Conservation (phyloP, 1,140 invertebrate genomes). For the Drosophila pandora region DNA sequence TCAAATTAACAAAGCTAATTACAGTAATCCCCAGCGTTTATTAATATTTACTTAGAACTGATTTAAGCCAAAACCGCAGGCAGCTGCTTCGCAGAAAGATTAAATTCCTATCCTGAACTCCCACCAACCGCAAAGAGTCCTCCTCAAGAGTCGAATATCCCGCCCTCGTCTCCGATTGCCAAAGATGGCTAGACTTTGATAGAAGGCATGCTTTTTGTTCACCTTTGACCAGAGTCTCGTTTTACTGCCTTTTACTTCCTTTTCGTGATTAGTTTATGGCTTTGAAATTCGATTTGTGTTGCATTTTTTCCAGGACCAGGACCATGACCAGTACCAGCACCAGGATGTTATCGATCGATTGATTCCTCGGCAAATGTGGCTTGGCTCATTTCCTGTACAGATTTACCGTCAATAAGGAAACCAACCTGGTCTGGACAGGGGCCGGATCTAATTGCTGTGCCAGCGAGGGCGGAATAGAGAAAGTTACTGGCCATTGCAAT, state of each 20-base stretch:
- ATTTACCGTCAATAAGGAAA: slow-evolving; percentile 61
- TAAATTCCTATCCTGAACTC: not conserved
- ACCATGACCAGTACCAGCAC: not conserved
- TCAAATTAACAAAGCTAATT: slow-evolving; percentile 41
- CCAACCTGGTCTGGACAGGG: slow-evolving; percentile 39
- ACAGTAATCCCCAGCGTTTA: slow-evolving; percentile 25
- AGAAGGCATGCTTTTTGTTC: slow-evolving; percentile 18
- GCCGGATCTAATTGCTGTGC: slow-evolving; percentile 26
- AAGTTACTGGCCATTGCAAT: slow-evolving; percentile 52
- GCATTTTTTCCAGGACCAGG: slow-evolving; percentile 2
- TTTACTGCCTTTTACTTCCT: slow-evolving; percentile 63
- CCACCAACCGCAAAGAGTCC: slow-evolving; percentile 4
- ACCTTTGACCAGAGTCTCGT: slow-evolving; percentile 40
- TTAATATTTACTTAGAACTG: slow-evolving; percentile 13
- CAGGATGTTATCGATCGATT: slow-evolving; percentile 67
- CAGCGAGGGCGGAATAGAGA: not conserved
- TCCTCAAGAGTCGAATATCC: not conserved
- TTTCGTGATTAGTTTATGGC: slow-evolving; percentile 70
- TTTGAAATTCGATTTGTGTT: slow-evolving; percentile 44
- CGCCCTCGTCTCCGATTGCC: slow-evolving; percentile 22
- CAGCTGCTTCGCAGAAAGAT: slow-evolving; percentile 6
- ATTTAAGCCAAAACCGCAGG: not conserved
- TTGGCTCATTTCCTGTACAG: slow-evolving; percentile 63
- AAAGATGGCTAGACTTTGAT: slow-evolving; percentile 36
- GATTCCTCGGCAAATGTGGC: slow-evolving; percentile 45